These are phyloP conservation scores for Ceryle rudis DNA, from an alignment of 2,797 vertebrate species.

Conservation along the genomic window DNA sequence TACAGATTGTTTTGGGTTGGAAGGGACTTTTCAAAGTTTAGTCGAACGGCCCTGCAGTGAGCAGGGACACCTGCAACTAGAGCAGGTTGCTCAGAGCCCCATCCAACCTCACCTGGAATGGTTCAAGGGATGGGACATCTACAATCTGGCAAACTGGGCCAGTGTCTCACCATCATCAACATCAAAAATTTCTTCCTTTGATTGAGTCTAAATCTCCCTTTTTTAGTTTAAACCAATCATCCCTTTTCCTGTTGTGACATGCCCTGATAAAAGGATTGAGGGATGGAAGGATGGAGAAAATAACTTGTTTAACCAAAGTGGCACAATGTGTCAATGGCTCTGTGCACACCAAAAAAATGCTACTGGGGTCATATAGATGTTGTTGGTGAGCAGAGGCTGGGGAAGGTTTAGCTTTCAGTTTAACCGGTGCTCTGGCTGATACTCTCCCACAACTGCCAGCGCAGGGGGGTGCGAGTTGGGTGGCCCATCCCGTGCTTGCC, in stretches of 20 bases:
- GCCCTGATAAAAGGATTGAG: neutral
- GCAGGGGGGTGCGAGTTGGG: too few relatives aligned
- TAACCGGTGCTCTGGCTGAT: accelerated
- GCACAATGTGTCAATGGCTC: neutral
- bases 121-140: neutral
- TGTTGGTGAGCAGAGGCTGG: neutral
- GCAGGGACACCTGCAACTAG: neutral
- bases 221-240: neutral
- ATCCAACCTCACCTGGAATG: neutral
- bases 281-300: neutral
- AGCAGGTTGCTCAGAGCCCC: neutral
- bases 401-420: neutral
- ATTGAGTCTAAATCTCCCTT: neutral
- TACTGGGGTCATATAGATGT: neutral
- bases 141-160: neutral
- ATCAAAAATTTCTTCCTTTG: neutral
- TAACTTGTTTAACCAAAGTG: neutral
- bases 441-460: accelerated
- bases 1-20: neutral
- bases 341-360: neutral
- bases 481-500: neutral
- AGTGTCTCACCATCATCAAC: neutral
- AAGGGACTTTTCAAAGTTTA: neutral
- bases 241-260: neutral
- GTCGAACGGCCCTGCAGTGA: neutral